phyloP scores from a whole-genome alignment of 2,797 vertebrate genomes.

The Acanthurus lineatus region DNA sequence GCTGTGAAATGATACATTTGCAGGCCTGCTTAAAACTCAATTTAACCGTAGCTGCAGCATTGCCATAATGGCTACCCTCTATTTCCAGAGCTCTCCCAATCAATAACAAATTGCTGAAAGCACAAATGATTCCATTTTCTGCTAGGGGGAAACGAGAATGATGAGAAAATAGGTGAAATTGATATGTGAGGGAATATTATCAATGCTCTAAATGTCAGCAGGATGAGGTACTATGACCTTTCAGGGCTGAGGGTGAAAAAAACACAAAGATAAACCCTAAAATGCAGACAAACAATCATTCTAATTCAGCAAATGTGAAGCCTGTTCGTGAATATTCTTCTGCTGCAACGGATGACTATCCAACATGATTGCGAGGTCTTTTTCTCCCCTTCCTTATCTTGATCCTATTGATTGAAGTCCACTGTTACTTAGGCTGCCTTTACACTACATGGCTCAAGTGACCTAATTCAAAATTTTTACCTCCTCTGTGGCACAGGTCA shows the following conservation, averaged over 20 bases:
- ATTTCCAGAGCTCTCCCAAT: slow-evolving; percentile 89
- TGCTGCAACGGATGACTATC: slow-evolving; percentile 35
- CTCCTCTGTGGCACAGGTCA: no score
- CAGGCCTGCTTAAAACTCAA: slow-evolving; percentile 90
- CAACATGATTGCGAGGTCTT: slow-evolving; percentile 37
- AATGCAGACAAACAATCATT: slow-evolving; percentile 78
- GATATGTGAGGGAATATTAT: slow-evolving; percentile 90
- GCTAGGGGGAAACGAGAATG: slow-evolving; percentile 87
- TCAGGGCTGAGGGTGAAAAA: slow-evolving; percentile 70
- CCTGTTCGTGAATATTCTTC: slow-evolving; percentile 58
- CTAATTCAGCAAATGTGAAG: slow-evolving; percentile 72
- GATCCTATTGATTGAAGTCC: slow-evolving; percentile 7
- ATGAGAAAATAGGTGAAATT: slow-evolving; percentile 91
- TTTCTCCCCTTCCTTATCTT: not conserved
- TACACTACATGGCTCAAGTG: no score
- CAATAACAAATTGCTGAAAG: slow-evolving; percentile 91
- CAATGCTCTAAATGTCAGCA: slow-evolving; percentile 88
- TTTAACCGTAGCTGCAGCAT: slow-evolving; percentile 88
- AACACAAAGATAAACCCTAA: slow-evolving; percentile 77
- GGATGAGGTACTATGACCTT: slow-evolving; percentile 85
- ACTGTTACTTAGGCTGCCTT: not conserved
- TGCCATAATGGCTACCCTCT: slow-evolving; percentile 88
- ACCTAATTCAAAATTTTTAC: no score
- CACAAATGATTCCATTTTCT: slow-evolving; percentile 91
- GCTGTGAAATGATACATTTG: slow-evolving; percentile 89